Evolutionary conservation across 2,888 invertebrate species (phyloP).

Genomic region (Mayetiola destructor): DNA sequence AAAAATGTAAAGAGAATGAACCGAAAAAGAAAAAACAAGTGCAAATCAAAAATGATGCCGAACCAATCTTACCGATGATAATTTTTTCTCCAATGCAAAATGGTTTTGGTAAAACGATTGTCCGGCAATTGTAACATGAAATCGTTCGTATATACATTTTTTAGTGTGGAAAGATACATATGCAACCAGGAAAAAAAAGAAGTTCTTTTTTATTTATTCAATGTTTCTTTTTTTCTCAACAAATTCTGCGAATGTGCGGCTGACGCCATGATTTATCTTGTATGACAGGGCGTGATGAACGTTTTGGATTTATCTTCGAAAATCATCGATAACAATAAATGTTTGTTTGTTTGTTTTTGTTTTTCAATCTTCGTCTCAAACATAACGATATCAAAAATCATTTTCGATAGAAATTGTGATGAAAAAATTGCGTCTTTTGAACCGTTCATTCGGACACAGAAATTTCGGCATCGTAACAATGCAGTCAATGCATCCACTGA

Average conservation of each 20-base stretch:
- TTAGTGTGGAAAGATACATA: no score
- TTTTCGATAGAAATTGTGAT: background rate
- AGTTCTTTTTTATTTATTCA: background rate
- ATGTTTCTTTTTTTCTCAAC: background rate
- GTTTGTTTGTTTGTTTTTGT: no score
- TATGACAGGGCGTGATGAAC: conserved; percentile 71
- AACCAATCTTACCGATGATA: no score
- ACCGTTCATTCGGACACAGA: background rate
- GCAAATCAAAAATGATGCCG: conserved; percentile 6
- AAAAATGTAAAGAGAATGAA: conserved; percentile 15
- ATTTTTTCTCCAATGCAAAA: background rate
- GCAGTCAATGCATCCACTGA: no score
- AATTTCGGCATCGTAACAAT: background rate
- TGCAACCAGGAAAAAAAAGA: no score
- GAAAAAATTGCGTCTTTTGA: conserved; percentile 1
- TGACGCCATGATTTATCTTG: conserved; percentile 57
- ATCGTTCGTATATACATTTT: conserved; percentile 1
- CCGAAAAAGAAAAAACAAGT: background rate
- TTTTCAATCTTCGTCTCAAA: background rate
- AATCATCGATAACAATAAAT: conserved; percentile 27
- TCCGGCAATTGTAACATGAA: conserved; percentile 10
- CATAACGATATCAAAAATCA: background rate
- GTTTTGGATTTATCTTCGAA: conserved; percentile 46
- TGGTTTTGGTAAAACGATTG: background rate
- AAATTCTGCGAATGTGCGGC: background rate